Evolutionary conservation across 1,140 invertebrate genomes (phyloP), one percentile per base, ranked within the genome.

Genomic region (Cherax quadricarinatus): DNA sequence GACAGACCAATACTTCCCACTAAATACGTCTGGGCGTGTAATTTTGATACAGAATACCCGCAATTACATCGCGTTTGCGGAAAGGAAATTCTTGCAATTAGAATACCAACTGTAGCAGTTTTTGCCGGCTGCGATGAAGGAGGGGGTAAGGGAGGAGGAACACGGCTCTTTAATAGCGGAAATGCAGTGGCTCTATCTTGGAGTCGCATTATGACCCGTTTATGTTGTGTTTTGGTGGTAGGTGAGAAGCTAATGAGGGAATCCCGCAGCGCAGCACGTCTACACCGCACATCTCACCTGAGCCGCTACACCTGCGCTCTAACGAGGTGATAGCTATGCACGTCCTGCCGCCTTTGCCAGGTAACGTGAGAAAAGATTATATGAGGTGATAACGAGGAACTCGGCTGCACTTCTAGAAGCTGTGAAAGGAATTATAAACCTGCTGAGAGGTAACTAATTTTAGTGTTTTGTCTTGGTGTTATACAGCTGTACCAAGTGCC

Each of bases 1-100:
- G 70, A 24, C 70, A 9, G 53, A 51, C 73, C 57, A 21, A 78
- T 79, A 80, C 73, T 78, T 49, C 30, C 75, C 73, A 53, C 78
- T 79, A 88, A 62, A 88, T 79, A 88, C 86, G 80, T 75, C 75
- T 88, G 57, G 41, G 57, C 78, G 86, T 88, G 86, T 53, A 88
- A 88, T 88, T 88, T 88, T 80, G 86, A 79, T 88, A 88, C 60
- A 51, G 41, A 88, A 88, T 79, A 88, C 86, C 86, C 80, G 51
- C 75, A 79, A 88, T 88, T 88, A 88, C 57, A 73, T 49, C 24
- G 86, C 51, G 51, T 88, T 88, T 79, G 86, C 30, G 86, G 86
- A 79, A 60, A 80, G 86, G 51, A 79, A 57, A 78, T 30, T 57
- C 57, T 62, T 70, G 78, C 78, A 78, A 80, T 88, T 57, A 79